These are phyloP conservation scores for Serranus cabrilla DNA, from an alignment of 2,797 vertebrate genomes.

Conservation along the genomic window DNA sequence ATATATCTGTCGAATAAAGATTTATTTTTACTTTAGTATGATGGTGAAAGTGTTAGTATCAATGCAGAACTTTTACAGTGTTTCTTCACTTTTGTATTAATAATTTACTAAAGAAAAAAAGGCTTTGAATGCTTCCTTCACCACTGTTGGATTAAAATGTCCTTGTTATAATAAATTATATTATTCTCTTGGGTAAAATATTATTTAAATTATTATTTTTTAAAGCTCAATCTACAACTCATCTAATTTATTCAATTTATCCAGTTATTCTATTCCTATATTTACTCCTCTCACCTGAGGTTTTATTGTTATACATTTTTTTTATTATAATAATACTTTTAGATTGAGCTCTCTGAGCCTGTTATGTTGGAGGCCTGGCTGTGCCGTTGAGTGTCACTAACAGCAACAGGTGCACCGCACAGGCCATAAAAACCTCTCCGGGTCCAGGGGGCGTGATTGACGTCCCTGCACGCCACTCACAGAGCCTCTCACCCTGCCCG, in stretches of 20 bases:
- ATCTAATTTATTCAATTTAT: too few species aligned
- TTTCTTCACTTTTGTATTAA: background rate
- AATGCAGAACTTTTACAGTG: background rate
- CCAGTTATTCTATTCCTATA: too few species aligned
- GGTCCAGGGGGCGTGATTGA: conserved; percentile 66
- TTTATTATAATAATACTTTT: too few species aligned
- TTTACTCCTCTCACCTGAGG: too few species aligned
- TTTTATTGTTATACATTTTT: too few species aligned
- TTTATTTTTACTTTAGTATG: too few species aligned
- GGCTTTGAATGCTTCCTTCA: background rate
- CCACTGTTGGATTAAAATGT: background rate
- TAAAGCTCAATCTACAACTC: too few species aligned
- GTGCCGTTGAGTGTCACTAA: conserved; percentile 72
- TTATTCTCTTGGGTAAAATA: too few species aligned
- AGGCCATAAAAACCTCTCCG: conserved; percentile 71
- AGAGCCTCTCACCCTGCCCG: conserved; percentile 8
- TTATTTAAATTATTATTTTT: too few species aligned
- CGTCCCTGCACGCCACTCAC: conserved; percentile 59
- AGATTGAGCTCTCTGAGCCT: background rate
- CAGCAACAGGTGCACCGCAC: conserved; percentile 85
- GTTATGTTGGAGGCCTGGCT: conserved; percentile 24
- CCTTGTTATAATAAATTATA: too few species aligned
- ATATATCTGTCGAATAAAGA: too few species aligned
- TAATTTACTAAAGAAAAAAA: background rate
- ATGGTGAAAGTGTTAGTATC: too few species aligned